A percentile compares a stretch with the other conserved stretches of the same genome.
These are phyloP conservation scores for Coracopsis vasa DNA, from an alignment of 2,113 vertebrate genomes.

Conservation along the genomic window DNA sequence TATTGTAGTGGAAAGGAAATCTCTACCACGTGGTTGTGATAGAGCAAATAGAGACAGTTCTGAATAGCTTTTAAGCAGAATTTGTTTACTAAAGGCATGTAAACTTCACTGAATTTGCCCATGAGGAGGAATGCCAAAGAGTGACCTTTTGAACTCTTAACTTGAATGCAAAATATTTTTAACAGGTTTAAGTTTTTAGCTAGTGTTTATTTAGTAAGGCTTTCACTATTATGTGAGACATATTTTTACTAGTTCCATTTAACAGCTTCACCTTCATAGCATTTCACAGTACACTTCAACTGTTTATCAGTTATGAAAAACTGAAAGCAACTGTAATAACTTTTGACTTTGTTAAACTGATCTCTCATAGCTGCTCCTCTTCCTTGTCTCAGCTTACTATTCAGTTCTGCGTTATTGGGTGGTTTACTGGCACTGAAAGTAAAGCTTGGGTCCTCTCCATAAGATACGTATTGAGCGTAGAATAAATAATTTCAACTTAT, in stretches of 20 bases:
- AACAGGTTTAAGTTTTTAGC: not conserved
- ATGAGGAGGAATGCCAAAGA: not conserved
- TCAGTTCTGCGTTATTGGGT: not conserved
- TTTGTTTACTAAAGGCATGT: not conserved
- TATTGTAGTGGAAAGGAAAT: not conserved
- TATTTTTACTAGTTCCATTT: not conserved
- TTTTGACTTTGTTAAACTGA: not conserved
- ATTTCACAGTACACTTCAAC: not conserved
- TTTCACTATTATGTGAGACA: not conserved
- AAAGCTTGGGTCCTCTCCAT: not conserved
- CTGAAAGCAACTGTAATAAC: not conserved
- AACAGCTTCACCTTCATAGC: not conserved
- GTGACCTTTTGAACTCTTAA: not conserved
- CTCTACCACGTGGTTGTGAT: not conserved
- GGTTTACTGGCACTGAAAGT: not conserved
- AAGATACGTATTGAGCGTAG: not conserved
- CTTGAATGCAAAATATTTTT: conserved; percentile 6
- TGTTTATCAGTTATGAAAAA: not conserved
- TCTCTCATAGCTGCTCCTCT: not conserved
- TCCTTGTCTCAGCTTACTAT: not conserved
- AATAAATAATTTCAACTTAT: not conserved
- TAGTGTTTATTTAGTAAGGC: not conserved
- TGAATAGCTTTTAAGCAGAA: conserved; percentile 7
- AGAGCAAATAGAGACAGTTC: not conserved
- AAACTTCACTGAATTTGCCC: not conserved